Base-by-base conservation (phyloP, 2,797 vertebrate genomes). In the Melanotaenia pygmaea region DNA sequence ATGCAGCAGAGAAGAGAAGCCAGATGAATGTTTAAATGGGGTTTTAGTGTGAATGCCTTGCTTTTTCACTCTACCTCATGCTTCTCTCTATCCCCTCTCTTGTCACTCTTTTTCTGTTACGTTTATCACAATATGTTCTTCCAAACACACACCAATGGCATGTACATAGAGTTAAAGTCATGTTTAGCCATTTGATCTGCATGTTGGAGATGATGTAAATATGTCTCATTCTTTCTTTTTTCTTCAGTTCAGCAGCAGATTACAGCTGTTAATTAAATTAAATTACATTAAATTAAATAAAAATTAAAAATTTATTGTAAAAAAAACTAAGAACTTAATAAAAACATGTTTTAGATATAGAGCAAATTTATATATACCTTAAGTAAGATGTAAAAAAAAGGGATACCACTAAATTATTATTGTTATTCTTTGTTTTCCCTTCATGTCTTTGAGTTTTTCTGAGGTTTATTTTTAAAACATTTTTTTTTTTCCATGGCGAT, bases 21-120 rank as follows among this genome's bases (percentile, higher is more conserved):
- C 58, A 69, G 84, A 76, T 83, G 79, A 84, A 83, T 79, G 84
- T 84, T 86, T 91, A 80, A 92, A 93, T 87, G 79, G 82, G 60
- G 66, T 70, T 67, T 2, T 26, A 79, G 70, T 84, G 81, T 87
- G 83, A 92, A 92, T 84, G 87, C 88, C 74, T 79, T 71, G 53
- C 50, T 72, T 67, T 79, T 79, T 80, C 67, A 51, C 53, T 74
- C 78, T 40, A 61, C 80, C 1, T 43, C 64, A 38, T 67, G 63
- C 61, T 65, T 80, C 77, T 79, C 70, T 75, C 77, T 57, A 5
- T 76, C 70, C 70, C 70, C 43, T 57, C n/a, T 82, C 45, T 73
- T 79, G 70, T 81, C 34, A 68, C 72, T 61, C 58, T 38, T 57
- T 70, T 24, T 62, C 57, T 38, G 47, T 65, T 59, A 63, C 80